A percentile compares a stretch with the other conserved stretches of the same genome.
These are phyloP conservation scores for Phocoena sinus DNA, from an alignment of 2,113 vertebrate species.

Conservation along the genomic window DNA sequence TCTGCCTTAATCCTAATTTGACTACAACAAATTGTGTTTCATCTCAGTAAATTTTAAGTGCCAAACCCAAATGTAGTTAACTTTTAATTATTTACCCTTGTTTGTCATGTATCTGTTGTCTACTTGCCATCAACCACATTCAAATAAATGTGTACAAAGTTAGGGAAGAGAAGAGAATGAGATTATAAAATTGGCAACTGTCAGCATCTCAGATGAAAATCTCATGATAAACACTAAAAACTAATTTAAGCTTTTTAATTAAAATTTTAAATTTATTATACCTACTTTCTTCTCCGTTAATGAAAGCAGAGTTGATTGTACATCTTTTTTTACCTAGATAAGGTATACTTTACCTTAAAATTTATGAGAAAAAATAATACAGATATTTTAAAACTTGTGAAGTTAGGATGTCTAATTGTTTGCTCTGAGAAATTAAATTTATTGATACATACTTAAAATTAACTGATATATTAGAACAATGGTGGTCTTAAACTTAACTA, in stretches of 20 bases:
- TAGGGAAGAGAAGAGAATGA: background rate
- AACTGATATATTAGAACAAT: background rate
- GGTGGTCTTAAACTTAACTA: background rate
- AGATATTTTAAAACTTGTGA: background rate
- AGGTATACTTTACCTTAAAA: background rate
- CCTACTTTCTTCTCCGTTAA: background rate
- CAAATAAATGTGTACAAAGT: constrained; percentile 1
- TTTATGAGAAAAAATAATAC: background rate
- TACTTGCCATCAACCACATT: background rate
- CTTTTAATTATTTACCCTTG: background rate
- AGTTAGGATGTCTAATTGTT: background rate
- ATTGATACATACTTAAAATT: background rate
- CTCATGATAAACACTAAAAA: background rate
- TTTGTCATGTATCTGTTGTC: background rate
- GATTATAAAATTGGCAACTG: background rate
- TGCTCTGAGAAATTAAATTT: background rate
- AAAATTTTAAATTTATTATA: background rate
- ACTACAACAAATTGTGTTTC: constrained; percentile 18
- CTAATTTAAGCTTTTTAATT: background rate
- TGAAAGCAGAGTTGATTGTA: background rate
- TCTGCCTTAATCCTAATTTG: background rate
- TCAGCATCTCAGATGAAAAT: background rate
- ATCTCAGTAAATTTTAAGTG: background rate
- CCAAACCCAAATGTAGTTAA: background rate
- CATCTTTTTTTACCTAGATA: background rate